Evolutionary conservation across 2,113 vertebrate genomes (phyloP).

Genomic region (Chunga burmeisteri): DNA sequence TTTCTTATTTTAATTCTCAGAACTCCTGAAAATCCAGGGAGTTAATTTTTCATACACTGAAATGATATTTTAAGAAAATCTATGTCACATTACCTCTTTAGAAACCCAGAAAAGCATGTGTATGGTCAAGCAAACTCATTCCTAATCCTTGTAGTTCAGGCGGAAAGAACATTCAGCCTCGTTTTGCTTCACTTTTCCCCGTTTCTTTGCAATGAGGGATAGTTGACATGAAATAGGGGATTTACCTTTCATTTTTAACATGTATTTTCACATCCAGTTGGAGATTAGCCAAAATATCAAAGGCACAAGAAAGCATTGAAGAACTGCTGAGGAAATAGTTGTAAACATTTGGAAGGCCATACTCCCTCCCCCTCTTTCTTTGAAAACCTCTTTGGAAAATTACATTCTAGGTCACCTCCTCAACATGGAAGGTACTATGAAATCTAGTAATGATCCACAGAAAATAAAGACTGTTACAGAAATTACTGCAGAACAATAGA

Average conservation of each 20-base stretch:
- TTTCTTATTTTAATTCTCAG: neutral
- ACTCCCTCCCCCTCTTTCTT: neutral
- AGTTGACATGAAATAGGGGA: neutral
- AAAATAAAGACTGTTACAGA: neutral
- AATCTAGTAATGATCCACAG: neutral
- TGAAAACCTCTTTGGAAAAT: neutral
- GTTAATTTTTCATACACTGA: neutral
- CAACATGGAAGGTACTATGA: neutral
- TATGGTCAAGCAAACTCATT: neutral
- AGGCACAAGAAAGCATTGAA: neutral
- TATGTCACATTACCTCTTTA: neutral
- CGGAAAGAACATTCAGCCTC: neutral
- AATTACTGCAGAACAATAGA: neutral
- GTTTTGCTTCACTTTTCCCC: neutral
- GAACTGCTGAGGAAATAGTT: neutral
- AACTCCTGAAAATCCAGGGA: neutral
- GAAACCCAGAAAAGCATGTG: neutral
- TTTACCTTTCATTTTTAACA: neutral
- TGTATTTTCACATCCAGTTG: neutral
- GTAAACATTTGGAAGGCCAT: neutral
- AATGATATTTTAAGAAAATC: neutral
- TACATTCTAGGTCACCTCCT: neutral
- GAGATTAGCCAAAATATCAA: neutral
- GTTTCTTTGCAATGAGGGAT: neutral
- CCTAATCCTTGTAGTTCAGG: neutral